Evolutionary conservation across 92 coral and sea anemone genomes (phyloP).

Genomic region (Actinostola sp.): DNA sequence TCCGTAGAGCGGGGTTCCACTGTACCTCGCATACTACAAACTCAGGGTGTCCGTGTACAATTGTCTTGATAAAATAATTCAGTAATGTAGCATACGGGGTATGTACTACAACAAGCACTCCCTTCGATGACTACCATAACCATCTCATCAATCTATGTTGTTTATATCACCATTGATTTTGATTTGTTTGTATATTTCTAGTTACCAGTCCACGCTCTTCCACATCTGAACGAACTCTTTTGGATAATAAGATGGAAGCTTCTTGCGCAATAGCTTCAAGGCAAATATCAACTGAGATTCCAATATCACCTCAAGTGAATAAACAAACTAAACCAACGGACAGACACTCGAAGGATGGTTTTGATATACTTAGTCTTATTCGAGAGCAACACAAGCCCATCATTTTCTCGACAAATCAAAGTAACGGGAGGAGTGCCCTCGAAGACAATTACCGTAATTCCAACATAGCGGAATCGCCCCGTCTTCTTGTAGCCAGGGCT

Average conservation of each 20-base stretch:
- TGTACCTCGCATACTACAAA: no score
- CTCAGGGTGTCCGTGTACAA: no score
- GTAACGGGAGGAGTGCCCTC: neutral
- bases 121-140: no score
- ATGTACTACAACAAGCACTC: no score
- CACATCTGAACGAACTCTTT: neutral
- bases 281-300: neutral
- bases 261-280: neutral
- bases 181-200: neutral
- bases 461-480: slow-evolving; percentile 8
- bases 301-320: neutral
- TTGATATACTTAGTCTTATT: slow-evolving; percentile 1
- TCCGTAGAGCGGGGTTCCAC: no score
- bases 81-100: no score
- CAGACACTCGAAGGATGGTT: neutral
- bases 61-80: no score
- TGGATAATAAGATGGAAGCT: neutral
- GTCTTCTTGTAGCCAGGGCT: slow-evolving; percentile 27
- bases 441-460: neutral
- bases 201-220: neutral
- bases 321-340: neutral
- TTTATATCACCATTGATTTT: neutral
- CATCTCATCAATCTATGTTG: neutral
- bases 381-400: neutral
- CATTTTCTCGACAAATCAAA: neutral